Percentiles rank a stretch among this genome's conserved stretches.
These are phyloP conservation scores for Drosophila equinoxialis DNA, from an alignment of 1,140 invertebrate species.

Conservation along the genomic window DNA sequence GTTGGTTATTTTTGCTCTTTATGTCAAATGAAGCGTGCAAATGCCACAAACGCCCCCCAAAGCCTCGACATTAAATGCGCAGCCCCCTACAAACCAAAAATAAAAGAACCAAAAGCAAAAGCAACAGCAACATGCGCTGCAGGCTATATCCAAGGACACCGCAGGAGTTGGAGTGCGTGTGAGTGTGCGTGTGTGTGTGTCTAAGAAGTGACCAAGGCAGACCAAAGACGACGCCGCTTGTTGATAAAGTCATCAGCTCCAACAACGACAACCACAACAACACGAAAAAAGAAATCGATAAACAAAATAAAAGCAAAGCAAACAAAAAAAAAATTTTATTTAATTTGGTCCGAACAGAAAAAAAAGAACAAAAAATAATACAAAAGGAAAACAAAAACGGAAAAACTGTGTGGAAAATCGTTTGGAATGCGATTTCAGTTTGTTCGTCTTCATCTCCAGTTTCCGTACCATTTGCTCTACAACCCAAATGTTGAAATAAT, in stretches of 20 bases:
- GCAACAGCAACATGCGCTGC: slow-evolving; percentile 53
- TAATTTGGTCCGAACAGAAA: slow-evolving; percentile 24
- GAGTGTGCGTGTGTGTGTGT: slow-evolving; percentile 4
- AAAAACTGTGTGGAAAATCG: slow-evolving; percentile 1
- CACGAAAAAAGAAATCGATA: slow-evolving; percentile 54
- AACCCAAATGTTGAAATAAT: slow-evolving; percentile 58
- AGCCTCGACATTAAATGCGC: slow-evolving; percentile 66
- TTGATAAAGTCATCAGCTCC: slow-evolving; percentile 68
- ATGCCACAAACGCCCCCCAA: slow-evolving; percentile 67
- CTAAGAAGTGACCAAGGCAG: slow-evolving; percentile 59
- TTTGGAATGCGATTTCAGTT: slow-evolving; percentile 21
- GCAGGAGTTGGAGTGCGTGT: slow-evolving; percentile 9
- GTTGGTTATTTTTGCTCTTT: slow-evolving; percentile 73
- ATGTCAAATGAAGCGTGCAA: slow-evolving; percentile 79
- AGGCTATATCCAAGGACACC: slow-evolving; percentile 36
- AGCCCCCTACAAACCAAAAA: slow-evolving; percentile 27
- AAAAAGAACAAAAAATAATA: slow-evolving; percentile 35
- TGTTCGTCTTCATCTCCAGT: slow-evolving; percentile 20
- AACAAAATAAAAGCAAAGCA: slow-evolving; percentile 36
- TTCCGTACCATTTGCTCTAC: slow-evolving; percentile 55
- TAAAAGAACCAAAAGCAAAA: neutral
- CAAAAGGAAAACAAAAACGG: slow-evolving; percentile 18
- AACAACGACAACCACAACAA: neutral
- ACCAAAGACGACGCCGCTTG: slow-evolving; percentile 46
- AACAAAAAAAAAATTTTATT: slow-evolving; percentile 30